phyloP scores from a whole-genome alignment of 2,888 invertebrate genomes.

The Anaspis maculata region DNA sequence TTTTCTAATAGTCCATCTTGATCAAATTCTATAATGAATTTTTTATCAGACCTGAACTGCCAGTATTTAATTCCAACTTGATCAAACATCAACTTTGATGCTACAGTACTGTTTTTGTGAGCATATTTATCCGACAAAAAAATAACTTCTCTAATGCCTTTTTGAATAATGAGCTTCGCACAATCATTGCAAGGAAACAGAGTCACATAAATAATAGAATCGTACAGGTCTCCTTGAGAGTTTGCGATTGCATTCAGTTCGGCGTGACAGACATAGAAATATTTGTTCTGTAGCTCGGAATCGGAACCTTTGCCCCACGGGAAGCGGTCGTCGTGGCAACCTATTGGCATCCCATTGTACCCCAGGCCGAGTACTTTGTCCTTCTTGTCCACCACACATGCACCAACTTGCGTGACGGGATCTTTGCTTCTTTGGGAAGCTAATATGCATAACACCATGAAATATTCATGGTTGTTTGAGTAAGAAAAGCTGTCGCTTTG shows the following conservation, averaged over 20 bases:
- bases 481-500: too few species aligned
- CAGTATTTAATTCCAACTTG: constrained; percentile 63
- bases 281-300: constrained; percentile 65
- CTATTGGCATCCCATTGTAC: constrained; percentile 94
- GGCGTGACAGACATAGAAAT: constrained; percentile 84
- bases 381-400: constrained; percentile 54
- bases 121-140: constrained; percentile 79
- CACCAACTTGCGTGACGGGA: constrained; percentile 10
- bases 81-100: constrained; percentile 76
- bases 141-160: constrained; percentile 70
- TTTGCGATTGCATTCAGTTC: constrained; percentile 96
- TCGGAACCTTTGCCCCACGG: constrained; percentile 73
- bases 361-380: constrained; percentile 89
- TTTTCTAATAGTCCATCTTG: too few species aligned
- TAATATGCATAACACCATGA: constrained; percentile 88
- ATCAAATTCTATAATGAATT: too few species aligned
- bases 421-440: constrained; percentile 89
- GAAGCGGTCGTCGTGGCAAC: constrained; percentile 80
- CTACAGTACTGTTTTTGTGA: constrained; percentile 57
- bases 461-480: constrained; percentile 43
- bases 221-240: constrained; percentile 49
- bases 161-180: constrained; percentile 92
- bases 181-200: constrained; percentile 97
- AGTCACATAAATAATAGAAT: constrained; percentile 79
- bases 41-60: too few species aligned